Evolutionary conservation across 2,113 vertebrate species (phyloP).

Genomic region (Acanthisitta chloris): DNA sequence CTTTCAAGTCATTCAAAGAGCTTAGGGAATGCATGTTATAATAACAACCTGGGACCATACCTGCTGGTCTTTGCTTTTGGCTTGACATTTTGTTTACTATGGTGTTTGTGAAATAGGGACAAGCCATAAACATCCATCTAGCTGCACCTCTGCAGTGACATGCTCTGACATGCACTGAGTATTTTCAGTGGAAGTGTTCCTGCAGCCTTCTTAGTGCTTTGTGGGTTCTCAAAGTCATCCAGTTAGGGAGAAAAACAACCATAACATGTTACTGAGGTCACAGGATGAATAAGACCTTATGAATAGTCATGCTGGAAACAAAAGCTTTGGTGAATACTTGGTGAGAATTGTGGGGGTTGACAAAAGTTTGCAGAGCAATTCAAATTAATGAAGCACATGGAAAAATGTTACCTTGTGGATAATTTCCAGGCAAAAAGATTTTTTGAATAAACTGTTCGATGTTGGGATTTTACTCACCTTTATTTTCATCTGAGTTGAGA

Average conservation of each 20-base stretch:
- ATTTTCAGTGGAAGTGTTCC: slow-evolving; percentile 28
- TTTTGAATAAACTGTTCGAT: not conserved
- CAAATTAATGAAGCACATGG: not conserved
- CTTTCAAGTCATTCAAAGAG: slow-evolving; percentile 11
- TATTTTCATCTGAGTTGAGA: not conserved
- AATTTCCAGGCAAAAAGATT: not conserved
- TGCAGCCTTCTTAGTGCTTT: slow-evolving; percentile 25
- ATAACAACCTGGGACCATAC: not conserved
- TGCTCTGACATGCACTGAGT: not conserved
- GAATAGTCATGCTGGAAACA: slow-evolving; percentile 45
- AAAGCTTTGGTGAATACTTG: slow-evolving; percentile 15
- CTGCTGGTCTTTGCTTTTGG: not conserved
- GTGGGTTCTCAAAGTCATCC: slow-evolving; percentile 40
- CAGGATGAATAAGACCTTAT: slow-evolving; percentile 49
- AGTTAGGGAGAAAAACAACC: slow-evolving; percentile 46
- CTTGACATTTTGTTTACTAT: slow-evolving; percentile 41
- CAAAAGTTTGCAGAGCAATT: not conserved
- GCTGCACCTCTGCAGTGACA: not conserved
- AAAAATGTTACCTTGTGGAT: slow-evolving; percentile 28
- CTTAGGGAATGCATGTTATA: not conserved
- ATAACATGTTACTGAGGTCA: slow-evolving; percentile 41
- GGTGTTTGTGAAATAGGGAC: slow-evolving; percentile 40
- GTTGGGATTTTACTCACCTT: not conserved
- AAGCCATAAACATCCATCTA: slow-evolving; percentile 27
- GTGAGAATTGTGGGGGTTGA: slow-evolving; percentile 59